Evolutionary conservation across 2,113 vertebrate genomes (phyloP).

Genomic region (Podarcis cretensis): DNA sequence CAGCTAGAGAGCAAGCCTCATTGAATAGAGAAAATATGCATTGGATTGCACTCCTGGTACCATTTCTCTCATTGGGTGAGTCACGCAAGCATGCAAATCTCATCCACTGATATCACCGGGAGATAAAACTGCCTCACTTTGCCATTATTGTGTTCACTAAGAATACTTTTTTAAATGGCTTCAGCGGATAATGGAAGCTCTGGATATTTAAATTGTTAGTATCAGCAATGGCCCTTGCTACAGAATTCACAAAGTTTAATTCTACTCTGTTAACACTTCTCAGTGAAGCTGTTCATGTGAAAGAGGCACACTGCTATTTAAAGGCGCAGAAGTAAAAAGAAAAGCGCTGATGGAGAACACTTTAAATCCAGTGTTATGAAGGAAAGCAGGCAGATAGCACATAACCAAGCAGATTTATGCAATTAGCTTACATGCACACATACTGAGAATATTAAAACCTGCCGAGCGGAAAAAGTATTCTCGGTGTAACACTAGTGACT

Average conservation of each 20-base stretch:
- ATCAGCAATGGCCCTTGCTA: neutral
- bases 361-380: neutral
- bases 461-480: neutral
- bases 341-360: neutral
- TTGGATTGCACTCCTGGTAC: neutral
- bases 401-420: neutral
- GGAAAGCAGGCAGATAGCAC: neutral
- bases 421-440: no score
- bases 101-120: neutral
- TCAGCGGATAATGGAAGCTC: neutral
- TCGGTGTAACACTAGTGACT: conserved; percentile 70
- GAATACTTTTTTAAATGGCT: neutral
- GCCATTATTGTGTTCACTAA: neutral
- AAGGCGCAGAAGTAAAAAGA: neutral
- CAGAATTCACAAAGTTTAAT: neutral
- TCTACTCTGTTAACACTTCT: neutral
- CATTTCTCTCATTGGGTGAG: neutral
- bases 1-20: neutral
- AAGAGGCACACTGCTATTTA: neutral
- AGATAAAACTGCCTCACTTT: neutral
- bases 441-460: fast-evolving
- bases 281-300: neutral
- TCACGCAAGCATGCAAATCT: neutral
- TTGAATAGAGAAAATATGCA: neutral
- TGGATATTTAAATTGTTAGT: neutral